Evolutionary conservation across 2,797 vertebrate genomes (phyloP).

Genomic region (Mycteria americana): DNA sequence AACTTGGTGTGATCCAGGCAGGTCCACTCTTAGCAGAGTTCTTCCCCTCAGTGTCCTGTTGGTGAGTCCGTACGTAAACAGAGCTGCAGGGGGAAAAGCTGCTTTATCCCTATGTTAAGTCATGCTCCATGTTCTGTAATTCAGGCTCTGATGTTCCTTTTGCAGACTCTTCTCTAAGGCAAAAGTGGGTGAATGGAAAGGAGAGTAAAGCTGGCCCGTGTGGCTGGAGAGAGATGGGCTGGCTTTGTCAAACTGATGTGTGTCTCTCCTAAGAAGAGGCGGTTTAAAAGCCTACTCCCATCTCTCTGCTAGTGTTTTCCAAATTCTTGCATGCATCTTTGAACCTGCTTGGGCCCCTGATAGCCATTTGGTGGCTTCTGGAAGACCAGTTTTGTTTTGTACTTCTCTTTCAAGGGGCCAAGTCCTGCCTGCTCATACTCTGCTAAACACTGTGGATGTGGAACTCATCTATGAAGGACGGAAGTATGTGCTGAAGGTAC

Average conservation of each 20-base stretch:
- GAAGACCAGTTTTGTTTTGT: not conserved
- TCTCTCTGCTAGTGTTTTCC: not conserved
- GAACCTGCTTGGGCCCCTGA: not conserved
- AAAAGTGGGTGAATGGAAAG: not conserved
- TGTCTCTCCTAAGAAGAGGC: not conserved
- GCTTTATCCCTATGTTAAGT: not conserved
- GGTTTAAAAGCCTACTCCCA: not conserved
- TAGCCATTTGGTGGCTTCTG: not conserved
- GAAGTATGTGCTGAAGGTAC: conserved; percentile 91
- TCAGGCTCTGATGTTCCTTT: not conserved
- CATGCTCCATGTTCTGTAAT: not conserved
- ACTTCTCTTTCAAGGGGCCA: conserved; percentile 85
- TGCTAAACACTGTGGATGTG: conserved; percentile 93
- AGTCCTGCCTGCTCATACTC: conserved; percentile 92
- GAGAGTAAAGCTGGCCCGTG: not conserved
- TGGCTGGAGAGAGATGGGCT: not conserved
- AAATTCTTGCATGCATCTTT: not conserved
- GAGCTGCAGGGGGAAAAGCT: not conserved
- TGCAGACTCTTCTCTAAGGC: not conserved
- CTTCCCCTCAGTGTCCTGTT: not conserved
- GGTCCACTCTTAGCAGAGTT: not conserved
- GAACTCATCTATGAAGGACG: conserved; percentile 95
- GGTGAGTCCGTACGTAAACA: not conserved
- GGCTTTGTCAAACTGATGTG: rapidly evolving
- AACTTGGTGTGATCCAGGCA: not conserved